phyloP scores from a whole-genome alignment of 2,797 vertebrate species.

The Rhynchotus rufescens region DNA sequence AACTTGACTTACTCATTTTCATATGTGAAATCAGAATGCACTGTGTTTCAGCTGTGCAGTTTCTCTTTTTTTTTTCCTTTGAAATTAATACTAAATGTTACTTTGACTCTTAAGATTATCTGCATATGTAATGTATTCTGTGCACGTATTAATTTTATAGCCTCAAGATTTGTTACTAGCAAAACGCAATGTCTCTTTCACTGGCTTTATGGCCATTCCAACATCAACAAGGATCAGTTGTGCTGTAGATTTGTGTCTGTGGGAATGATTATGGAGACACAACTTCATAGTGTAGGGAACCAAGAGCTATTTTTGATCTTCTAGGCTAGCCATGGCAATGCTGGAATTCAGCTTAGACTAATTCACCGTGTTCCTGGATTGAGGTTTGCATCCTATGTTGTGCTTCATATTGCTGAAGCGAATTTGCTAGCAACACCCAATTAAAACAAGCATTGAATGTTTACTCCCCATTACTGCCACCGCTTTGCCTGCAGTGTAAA shows the following conservation, averaged over 20 bases:
- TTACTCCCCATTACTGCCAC: constrained; percentile 42
- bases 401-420: background rate
- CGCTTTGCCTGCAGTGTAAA: constrained; percentile 62
- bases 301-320: background rate
- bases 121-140: background rate
- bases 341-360: background rate
- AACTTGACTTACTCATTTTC: background rate
- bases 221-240: background rate
- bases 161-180: background rate
- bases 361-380: background rate
- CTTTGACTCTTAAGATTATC: background rate
- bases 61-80: background rate
- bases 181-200: background rate
- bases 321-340: background rate
- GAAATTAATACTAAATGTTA: background rate
- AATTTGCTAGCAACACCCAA: constrained; percentile 48
- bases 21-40: background rate
- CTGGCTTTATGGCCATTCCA: background rate
- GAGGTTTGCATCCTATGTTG: background rate
- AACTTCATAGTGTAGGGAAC: background rate
- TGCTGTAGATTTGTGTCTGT: background rate
- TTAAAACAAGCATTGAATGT: constrained; percentile 44
- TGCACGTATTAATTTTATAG: background rate
- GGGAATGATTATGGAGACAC: background rate
- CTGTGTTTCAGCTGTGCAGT: background rate